A percentile compares a stretch with the other conserved stretches of the same genome.
Conservation (phyloP, 2,888 invertebrate species). For the Endotricha flammealis region DNA sequence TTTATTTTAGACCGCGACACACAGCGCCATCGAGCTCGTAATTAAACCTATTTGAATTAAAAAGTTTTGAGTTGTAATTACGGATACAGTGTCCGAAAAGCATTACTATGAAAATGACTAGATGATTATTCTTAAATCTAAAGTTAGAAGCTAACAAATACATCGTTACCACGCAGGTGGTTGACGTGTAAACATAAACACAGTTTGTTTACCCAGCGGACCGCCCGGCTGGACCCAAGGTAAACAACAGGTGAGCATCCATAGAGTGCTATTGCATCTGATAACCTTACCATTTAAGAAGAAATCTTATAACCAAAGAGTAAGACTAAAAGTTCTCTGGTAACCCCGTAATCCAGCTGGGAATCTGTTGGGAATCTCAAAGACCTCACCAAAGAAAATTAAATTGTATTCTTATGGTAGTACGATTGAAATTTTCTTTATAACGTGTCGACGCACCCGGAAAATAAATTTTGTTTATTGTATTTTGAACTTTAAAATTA, state of each 20-base stretch:
- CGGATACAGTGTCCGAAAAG: no score
- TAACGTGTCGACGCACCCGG: neutral
- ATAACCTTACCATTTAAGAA: neutral
- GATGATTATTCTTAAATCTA: constrained; percentile 2
- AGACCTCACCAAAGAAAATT: neutral
- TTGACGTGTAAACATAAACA: constrained; percentile 43
- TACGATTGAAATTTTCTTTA: neutral
- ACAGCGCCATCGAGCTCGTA: no score
- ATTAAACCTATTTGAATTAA: no score
- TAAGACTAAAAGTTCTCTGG: no score
- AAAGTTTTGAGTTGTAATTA: no score
- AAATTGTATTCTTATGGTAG: neutral
- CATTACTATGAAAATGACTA: no score
- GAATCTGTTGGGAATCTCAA: neutral
- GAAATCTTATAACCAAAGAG: neutral
- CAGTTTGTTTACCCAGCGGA: constrained; percentile 35
- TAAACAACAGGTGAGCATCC: constrained; percentile 38
- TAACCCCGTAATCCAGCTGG: no score
- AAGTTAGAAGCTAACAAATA: constrained; percentile 21
- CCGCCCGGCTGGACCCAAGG: constrained; percentile 31
- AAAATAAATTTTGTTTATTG: neutral
- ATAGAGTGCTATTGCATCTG: neutral
- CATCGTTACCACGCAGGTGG: constrained; percentile 46
- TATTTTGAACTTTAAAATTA: neutral
- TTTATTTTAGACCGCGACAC: no score